Evolutionary conservation across 2,888 invertebrate species (phyloP).

Genomic region (Tridacna gigas): DNA sequence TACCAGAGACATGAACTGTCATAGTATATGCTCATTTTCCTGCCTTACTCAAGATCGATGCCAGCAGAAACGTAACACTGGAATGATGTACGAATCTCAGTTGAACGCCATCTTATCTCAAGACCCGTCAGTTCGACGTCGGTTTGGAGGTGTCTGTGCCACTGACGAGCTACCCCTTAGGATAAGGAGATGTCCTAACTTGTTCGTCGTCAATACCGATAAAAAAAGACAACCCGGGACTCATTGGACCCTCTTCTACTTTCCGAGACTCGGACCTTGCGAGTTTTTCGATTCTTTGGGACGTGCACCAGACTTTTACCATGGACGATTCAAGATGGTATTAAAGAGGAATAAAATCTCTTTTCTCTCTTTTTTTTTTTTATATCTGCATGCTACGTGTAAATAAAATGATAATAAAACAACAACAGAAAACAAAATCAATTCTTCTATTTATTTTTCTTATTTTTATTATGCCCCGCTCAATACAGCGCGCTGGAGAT

Average conservation of each 20-base stretch:
- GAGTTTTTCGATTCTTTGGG: slow-evolving; percentile 21
- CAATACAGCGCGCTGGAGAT: background rate
- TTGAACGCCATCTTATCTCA: background rate
- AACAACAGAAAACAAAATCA: background rate
- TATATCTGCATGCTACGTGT: background rate
- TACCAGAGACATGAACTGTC: too few relatives aligned
- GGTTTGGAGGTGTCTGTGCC: slow-evolving; percentile 26
- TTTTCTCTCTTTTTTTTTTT: too few relatives aligned
- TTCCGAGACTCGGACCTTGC: slow-evolving; percentile 14
- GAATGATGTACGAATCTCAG: slow-evolving; percentile 19
- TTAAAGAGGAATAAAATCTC: slow-evolving; percentile 8
- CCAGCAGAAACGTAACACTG: background rate
- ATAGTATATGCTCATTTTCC: too few relatives aligned
- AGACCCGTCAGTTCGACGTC: background rate
- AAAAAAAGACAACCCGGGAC: slow-evolving; percentile 1
- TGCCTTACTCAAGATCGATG: too few relatives aligned
- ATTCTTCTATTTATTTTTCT: background rate
- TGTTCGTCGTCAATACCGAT: slow-evolving; percentile 34
- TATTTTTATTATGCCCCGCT: background rate
- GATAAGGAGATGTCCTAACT: background rate
- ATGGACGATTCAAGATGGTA: slow-evolving; percentile 16
- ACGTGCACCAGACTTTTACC: slow-evolving; percentile 16
- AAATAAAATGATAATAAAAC: background rate
- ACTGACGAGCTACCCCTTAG: slow-evolving; percentile 17
- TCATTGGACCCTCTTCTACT: slow-evolving; percentile 26